A percentile compares a stretch with the other conserved stretches of the same genome.
phyloP scores from a whole-genome alignment of 1,140 invertebrate genomes.

The Bathynomus jamesi region DNA sequence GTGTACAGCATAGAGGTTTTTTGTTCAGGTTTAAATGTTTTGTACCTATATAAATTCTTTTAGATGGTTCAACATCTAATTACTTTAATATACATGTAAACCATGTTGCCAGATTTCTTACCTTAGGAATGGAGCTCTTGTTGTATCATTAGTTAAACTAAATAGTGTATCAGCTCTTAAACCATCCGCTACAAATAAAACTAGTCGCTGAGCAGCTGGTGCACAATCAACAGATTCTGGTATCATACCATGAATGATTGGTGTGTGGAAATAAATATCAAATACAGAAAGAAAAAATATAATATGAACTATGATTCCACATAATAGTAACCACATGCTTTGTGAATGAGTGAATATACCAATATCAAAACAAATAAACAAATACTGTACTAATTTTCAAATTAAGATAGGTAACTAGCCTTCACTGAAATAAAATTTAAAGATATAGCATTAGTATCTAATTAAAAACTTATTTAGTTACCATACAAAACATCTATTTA shows the following conservation, averaged over 20 bases:
- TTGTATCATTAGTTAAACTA: slow-evolving; percentile 8
- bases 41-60: not conserved
- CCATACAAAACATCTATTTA: too few species aligned
- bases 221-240: slow-evolving; percentile 39
- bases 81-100: not conserved
- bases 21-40: not conserved
- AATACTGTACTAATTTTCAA: too few species aligned
- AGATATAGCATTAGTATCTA: too few species aligned
- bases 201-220: slow-evolving; percentile 64
- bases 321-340: slow-evolving; percentile 38
- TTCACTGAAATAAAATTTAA: too few species aligned
- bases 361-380: too few species aligned
- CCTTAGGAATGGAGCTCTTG: slow-evolving; percentile 20
- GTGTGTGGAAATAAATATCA: slow-evolving; percentile 58
- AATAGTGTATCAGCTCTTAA: slow-evolving; percentile 59
- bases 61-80: not conserved
- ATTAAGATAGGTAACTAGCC: too few species aligned
- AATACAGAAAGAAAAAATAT: slow-evolving; percentile 55
- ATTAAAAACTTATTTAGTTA: too few species aligned
- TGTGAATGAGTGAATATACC: too few species aligned
- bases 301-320: slow-evolving; percentile 47
- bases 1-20: too few species aligned
- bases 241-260: slow-evolving; percentile 48
- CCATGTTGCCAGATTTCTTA: too few species aligned
- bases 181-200: slow-evolving; percentile 83